These are phyloP conservation scores for Clamator glandarius DNA, from an alignment of 2,797 vertebrate genomes.

Conservation along the genomic window DNA sequence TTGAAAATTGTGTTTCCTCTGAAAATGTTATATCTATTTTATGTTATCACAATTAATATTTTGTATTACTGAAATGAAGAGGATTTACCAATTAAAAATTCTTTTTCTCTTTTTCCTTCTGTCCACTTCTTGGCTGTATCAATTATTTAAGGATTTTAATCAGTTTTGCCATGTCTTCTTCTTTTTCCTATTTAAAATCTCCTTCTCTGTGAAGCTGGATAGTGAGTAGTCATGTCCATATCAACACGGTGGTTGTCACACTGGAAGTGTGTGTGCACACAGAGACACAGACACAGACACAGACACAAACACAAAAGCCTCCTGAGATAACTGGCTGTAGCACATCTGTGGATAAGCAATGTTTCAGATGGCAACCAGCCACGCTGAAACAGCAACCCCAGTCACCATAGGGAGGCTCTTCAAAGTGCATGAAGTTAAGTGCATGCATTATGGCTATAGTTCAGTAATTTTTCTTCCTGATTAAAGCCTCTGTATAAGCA, in stretches of 20 bases:
- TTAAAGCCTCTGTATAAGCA: background rate
- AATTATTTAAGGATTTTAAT: no score
- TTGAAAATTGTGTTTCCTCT: background rate
- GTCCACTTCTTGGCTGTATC: background rate
- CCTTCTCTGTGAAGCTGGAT: background rate
- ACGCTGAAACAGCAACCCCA: background rate
- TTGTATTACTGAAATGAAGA: background rate
- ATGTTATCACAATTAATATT: background rate
- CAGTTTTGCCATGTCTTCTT: background rate
- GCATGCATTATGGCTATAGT: background rate
- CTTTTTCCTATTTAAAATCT: background rate
- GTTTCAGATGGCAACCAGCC: conserved; percentile 29
- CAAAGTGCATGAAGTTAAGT: background rate
- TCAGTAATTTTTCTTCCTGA: background rate
- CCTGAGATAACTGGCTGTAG: background rate
- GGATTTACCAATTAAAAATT: background rate
- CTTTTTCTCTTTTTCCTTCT: background rate
- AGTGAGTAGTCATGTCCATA: rapidly evolving
- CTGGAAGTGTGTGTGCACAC: rapidly evolving
- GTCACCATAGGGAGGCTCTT: conserved; percentile 10
- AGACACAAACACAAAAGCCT: background rate
- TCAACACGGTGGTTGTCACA: rapidly evolving
- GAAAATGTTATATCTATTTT: background rate
- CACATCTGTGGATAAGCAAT: background rate
- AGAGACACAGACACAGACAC: no score